Evolutionary conservation across 2,797 vertebrate species (phyloP), one percentile per base, ranked within the genome.

Genomic region (Phoeniculus purpureus): DNA sequence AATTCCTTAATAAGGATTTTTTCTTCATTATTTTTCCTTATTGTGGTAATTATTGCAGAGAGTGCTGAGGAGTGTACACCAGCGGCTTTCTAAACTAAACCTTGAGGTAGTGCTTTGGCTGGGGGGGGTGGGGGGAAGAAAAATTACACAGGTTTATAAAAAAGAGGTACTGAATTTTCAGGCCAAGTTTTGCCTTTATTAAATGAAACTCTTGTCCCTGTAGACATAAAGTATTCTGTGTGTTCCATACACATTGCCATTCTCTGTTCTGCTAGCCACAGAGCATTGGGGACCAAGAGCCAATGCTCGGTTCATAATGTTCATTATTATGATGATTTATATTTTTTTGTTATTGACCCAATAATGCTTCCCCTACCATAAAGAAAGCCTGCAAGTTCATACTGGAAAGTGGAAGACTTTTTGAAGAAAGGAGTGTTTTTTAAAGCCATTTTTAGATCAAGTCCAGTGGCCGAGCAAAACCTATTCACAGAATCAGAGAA

Each of bases 251-350:
- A 31, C 15, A 8, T 25, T 72, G 16, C 5, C 45, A 16, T 65
- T 73, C 11, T 10, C 58, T 71, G 15, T 72, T 55, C 32, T 58
- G n/a, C 15, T 67, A 40, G 12, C 23, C 17, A 18, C 27, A 3
- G 23, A 81, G 31, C 66, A 65, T 27, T 9, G 4, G 1, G 17
- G 10, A 80, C 37, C 0, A 0, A 82, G 22, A 75, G 27, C 15
- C 80, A 85, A 54, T 48, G 10, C 10, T 71, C 12, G 32, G 22
- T 5, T 67, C 26, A 32, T 50, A 56, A 58, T 27, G 70, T 11
- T 12, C 15, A 55, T 72, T 60, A 65, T 70, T 59, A 50, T 45
- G 7, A 68, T 47, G 15, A 15, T 9, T 16, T 40, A 50, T 64
- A 50, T 50, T 29, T 45, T 20, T 26, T 29, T 17, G n/a, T 66